phyloP scores from a whole-genome alignment of 92 coral and sea anemone species.

The Phenganax marumi region DNA sequence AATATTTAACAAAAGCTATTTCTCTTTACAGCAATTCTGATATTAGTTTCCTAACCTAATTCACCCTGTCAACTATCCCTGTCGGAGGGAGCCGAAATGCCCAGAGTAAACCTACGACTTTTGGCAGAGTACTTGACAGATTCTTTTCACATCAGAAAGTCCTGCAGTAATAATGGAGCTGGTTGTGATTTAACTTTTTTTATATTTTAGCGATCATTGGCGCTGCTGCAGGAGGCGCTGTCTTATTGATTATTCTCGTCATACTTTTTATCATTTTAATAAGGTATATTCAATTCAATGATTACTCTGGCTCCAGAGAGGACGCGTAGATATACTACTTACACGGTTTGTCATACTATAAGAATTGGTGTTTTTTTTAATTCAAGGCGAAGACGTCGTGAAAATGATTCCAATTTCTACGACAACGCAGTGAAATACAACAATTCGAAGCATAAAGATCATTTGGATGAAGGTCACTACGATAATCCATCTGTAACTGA shows the following conservation, averaged over 20 bases:
- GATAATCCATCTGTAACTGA: background rate
- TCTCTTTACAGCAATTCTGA: too few relatives aligned
- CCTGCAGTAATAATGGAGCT: too few relatives aligned
- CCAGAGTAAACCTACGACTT: too few relatives aligned
- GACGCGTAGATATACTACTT: background rate
- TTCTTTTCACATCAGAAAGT: too few relatives aligned
- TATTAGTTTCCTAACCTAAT: too few relatives aligned
- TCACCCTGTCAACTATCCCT: too few relatives aligned
- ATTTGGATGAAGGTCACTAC: background rate
- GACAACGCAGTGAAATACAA: background rate
- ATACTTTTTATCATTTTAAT: background rate
- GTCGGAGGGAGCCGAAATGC: too few relatives aligned
- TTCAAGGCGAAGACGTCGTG: constrained; percentile 6
- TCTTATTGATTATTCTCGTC: background rate
- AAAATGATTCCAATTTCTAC: background rate
- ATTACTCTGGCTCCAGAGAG: background rate
- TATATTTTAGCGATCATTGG: constrained; percentile 16
- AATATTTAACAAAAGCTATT: too few relatives aligned
- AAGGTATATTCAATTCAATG: background rate
- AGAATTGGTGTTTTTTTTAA: too few relatives aligned
- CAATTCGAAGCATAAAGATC: background rate
- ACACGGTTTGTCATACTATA: background rate
- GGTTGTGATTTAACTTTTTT: background rate
- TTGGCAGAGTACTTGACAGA: too few relatives aligned
- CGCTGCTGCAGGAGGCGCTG: constrained; percentile 6